These are phyloP conservation scores for Brachypodius melanocephalos DNA, from an alignment of 2,113 vertebrate genomes.

Conservation along the genomic window DNA sequence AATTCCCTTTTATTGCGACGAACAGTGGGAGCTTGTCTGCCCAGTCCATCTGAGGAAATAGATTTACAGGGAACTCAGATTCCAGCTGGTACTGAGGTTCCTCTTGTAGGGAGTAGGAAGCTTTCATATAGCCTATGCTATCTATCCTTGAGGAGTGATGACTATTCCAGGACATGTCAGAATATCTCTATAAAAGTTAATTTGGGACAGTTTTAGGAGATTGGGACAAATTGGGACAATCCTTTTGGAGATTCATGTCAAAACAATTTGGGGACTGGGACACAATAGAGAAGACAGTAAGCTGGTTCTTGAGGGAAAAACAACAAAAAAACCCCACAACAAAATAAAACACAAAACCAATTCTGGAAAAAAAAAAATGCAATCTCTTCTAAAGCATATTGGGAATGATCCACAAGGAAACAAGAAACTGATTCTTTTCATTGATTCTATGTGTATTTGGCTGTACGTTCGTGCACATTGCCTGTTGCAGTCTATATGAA, in stretches of 20 bases:
- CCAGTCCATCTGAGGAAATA: not conserved
- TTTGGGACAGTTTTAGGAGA: not conserved
- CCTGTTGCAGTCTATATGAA: not conserved
- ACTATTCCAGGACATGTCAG: not conserved
- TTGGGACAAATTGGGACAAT: too few species aligned
- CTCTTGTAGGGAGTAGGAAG: not conserved
- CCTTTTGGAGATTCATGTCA: not conserved
- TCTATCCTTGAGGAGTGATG: not conserved
- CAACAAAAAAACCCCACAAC: too few species aligned
- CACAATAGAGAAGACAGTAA: not conserved
- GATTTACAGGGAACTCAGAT: not conserved
- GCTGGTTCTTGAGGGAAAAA: rapidly evolving
- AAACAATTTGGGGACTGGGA: not conserved
- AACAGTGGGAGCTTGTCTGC: not conserved
- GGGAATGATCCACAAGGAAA: not conserved
- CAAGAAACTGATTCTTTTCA: not conserved
- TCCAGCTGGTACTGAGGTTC: not conserved
- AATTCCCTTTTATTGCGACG: not conserved
- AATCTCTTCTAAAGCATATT: not conserved
- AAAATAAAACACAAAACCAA: not conserved
- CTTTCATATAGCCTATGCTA: not conserved
- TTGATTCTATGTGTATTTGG: not conserved
- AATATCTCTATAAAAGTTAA: not conserved
- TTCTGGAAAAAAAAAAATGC: not conserved
- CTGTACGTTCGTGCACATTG: not conserved